phyloP scores from a whole-genome alignment of 2,888 invertebrate genomes.

The Sinelater perroti region DNA sequence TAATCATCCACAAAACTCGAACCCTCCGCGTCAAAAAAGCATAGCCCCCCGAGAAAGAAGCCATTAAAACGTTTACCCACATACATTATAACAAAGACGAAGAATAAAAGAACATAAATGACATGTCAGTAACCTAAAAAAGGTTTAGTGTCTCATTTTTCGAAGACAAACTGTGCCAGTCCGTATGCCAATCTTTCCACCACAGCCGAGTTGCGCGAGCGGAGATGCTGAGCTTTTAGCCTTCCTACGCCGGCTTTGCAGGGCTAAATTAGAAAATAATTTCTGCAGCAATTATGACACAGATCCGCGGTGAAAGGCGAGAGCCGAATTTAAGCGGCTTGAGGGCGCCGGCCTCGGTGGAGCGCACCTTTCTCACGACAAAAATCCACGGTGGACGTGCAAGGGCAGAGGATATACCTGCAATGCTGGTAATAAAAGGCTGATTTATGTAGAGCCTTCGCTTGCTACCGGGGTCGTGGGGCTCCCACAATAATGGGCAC shows the following conservation, averaged over 20 bases:
- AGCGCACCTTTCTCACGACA: not conserved
- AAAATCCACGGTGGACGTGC: slow-evolving; percentile 11
- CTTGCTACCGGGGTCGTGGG: slow-evolving; percentile 50
- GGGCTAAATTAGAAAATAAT: too few relatives aligned
- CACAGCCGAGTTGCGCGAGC: not conserved
- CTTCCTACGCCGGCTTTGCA: too few relatives aligned
- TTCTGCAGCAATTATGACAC: too few relatives aligned
- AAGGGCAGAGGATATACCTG: slow-evolving; percentile 43
- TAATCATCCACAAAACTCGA: slow-evolving; percentile 4
- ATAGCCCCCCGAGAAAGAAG: slow-evolving; percentile 18
- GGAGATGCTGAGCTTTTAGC: too few relatives aligned
- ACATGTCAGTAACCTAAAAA: slow-evolving; percentile 29
- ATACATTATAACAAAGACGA: slow-evolving; percentile 27
- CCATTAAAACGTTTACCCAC: slow-evolving; percentile 32
- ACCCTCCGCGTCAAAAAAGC: slow-evolving; percentile 12
- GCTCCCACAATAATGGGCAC: slow-evolving; percentile 45
- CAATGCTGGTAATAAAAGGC: slow-evolving; percentile 48
- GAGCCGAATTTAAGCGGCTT: too few relatives aligned
- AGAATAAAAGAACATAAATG: slow-evolving; percentile 29
- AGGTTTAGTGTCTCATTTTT: slow-evolving; percentile 23
- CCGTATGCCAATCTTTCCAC: slow-evolving; percentile 2
- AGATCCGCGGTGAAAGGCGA: too few relatives aligned
- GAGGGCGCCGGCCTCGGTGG: too few relatives aligned
- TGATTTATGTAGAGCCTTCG: slow-evolving; percentile 53
- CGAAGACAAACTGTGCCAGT: slow-evolving; percentile 3